Percentiles rank a stretch among this genome's conserved stretches.
Evolutionary conservation across 2,797 vertebrate genomes (phyloP).

Genomic region (Eurystomus glaucurus): DNA sequence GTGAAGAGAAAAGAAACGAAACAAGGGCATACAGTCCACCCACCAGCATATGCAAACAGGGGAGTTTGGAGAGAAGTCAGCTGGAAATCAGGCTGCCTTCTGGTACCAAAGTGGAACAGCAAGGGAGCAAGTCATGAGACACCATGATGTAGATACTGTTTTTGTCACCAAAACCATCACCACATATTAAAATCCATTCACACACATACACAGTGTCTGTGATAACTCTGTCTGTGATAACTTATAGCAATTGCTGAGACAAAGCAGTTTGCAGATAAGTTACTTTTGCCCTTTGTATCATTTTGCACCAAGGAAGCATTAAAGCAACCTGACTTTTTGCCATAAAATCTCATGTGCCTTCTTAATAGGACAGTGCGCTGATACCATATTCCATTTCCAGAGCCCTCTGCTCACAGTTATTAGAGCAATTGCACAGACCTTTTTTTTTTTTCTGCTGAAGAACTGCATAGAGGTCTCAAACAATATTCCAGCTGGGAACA

Average conservation of each 20-base stretch:
- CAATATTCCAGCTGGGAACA: background rate
- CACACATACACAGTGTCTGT: background rate
- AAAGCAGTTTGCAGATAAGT: background rate
- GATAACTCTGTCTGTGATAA: background rate
- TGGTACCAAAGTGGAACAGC: background rate
- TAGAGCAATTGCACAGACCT: background rate
- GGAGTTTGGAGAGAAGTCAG: background rate
- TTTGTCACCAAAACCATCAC: background rate
- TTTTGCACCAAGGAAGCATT: background rate
- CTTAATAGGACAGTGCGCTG: background rate
- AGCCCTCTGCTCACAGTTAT: background rate
- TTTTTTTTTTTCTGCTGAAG: background rate
- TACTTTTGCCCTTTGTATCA: background rate
- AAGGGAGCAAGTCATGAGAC: background rate
- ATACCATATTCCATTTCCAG: background rate
- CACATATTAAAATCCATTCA: background rate
- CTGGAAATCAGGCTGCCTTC: background rate
- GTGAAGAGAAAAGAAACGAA: background rate
- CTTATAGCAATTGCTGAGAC: background rate
- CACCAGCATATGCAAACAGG: background rate
- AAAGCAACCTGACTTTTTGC: background rate
- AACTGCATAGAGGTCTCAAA: background rate
- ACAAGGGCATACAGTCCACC: background rate
- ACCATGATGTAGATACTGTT: background rate
- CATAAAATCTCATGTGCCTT: background rate